Evolutionary conservation across 2,113 vertebrate genomes (phyloP), one percentile per base, ranked within the genome.

Genomic region (Nematolebias whitei): DNA sequence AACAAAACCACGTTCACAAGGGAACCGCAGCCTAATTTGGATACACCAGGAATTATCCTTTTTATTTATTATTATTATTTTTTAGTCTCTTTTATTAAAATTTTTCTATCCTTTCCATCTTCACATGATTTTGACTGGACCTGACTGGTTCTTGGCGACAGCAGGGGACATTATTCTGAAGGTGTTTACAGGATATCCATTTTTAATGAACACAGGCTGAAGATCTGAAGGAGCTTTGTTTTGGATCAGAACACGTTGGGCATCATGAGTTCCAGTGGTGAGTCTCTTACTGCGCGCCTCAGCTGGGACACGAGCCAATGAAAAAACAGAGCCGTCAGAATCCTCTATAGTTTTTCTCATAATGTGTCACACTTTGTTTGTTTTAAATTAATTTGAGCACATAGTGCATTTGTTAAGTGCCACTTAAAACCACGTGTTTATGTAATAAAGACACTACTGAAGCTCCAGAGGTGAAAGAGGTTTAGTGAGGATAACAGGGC

Each of bases 201-300:
- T 65, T 19, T n/a, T 8, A 41, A 62, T 50, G 19, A 2, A 14
- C 47, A 14, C 32, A 75, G 63, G 45, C 67, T 15, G 79, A 62
- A 74, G 47, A 59, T 70, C 74, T 72, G 52, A 45, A 69, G 74
- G 29, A 56, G 78, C 78, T 73, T 88, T 84, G 83, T 78, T 82
- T 85, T 60, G 71, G 83, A 87, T 88, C 65, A 87, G 75, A 78
- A 65, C 73, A 53, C 72, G 54, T 70, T 85, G 65, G 76, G 79
- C 87, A 92, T 75, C 89, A 93, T 93, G 93, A 93, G 88, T 85
- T 90, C 88, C 72, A 89, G 85, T 55, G 93, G 93, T 93, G 83
- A 93, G 93, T 93, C 71, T 59, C 68, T 76, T 61, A 39, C 24
- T 79, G 74, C 45, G 79, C 85, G 78, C 69, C 66, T 70, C 2